These are phyloP conservation scores for Malthinus flaveolus DNA, from an alignment of 2,888 invertebrate species.

Conservation along the genomic window DNA sequence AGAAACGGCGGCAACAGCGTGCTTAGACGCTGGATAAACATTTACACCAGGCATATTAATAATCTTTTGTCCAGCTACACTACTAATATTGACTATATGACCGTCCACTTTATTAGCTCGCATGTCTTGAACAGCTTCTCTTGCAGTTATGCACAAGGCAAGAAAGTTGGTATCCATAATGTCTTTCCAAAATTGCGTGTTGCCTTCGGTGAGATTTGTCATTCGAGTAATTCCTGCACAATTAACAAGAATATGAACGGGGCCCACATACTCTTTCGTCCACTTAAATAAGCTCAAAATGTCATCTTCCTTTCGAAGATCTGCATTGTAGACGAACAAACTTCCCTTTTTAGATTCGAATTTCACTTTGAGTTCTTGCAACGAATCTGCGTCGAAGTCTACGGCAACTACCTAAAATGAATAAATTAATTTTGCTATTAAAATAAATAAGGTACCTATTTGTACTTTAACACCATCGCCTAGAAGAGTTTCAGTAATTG, in stretches of 20 bases:
- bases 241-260: conserved; percentile 1
- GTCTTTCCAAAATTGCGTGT: not conserved
- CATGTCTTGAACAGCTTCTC: conserved; percentile 12
- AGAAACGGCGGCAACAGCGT: conserved; percentile 53
- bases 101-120: conserved; percentile 1
- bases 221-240: not conserved
- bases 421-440: too few species aligned
- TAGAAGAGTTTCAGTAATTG: too few species aligned
- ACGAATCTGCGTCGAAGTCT: not conserved
- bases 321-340: conserved; percentile 8
- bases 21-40: conserved; percentile 56
- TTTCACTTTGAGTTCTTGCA: conserved; percentile 4
- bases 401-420: not conserved
- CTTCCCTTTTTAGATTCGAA: conserved; percentile 1
- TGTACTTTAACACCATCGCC: too few species aligned
- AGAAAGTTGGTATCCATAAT: conserved; percentile 15
- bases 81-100: not conserved
- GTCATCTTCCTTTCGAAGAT: not conserved
- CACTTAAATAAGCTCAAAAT: conserved; percentile 14
- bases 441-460: too few species aligned
- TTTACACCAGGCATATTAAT: conserved; percentile 38
- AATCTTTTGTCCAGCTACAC: conserved; percentile 41
- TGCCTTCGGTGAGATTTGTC: not conserved
- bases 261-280: conserved; percentile 5
- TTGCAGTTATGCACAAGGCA: conserved; percentile 15